Evolutionary conservation across 2,888 invertebrate genomes (phyloP), one percentile per base, ranked within the genome.

Genomic region (Dynastes tityus): DNA sequence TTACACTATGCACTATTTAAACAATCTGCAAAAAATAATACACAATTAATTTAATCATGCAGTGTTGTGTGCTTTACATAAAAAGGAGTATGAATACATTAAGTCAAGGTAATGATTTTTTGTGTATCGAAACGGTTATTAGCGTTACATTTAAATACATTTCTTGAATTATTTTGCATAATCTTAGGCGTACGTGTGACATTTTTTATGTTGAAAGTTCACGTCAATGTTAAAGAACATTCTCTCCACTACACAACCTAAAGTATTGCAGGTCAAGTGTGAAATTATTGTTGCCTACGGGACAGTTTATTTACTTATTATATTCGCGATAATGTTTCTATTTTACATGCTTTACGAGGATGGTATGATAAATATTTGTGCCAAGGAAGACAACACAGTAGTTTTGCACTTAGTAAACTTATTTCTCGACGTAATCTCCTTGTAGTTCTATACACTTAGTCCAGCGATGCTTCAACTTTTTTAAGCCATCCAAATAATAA

Each of bases 121-220:
- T 74, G 8, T 49, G 11, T 40, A 55, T 45, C 13, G 11, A 13
- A 74, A 74, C 73, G 29, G 73, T 74, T 61, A 74, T 74, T 74
- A 74, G 13, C 22, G 61, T 45, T 27, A 40, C 55, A 11, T 45
- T 73, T 73, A 58, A 45, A 74, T 74, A 61, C 45, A 61, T 74
- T 61, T 74, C 73, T 74, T 61, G 73, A 37, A 74, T 74, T 74
- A 63, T 61, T 74, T 74, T 61, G 61, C 73, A 74, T 74, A 74
- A 74, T 61, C 45, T 13, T 45, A 45, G 11, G 58, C 61, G 58
- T 40, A 49, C 53, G 55, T 58, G 58, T 58, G 73, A 40, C 27
- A 58, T 61, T 73, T 73, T 58, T 58, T 27, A 45, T 61, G 22
- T 16, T 22, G 61, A 63, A 74, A 16, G 73, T 61, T 61, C 63